Base-by-base conservation (phyloP, 2,113 vertebrate species). In the Salvelinus alpinus region DNA sequence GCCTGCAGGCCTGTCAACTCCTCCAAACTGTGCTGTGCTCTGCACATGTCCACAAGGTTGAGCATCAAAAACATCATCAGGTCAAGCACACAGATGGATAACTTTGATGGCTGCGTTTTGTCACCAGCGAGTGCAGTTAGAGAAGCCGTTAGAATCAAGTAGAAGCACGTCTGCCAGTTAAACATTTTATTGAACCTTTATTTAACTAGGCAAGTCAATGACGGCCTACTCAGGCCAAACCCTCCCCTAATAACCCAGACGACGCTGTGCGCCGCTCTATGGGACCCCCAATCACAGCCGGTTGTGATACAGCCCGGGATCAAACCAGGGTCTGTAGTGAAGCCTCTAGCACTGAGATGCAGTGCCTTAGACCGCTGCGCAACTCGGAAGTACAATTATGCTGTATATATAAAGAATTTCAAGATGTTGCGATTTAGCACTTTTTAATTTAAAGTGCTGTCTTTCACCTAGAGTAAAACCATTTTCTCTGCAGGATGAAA, bases 1-100 rank as follows among this genome's bases (percentile, higher is more conserved):
- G 79, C 87, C 87, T 6, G 75, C 60, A 73, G 85, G 71, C 78
- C 62, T 75, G 78, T 84, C 83, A 82, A 84, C 85, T 22, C 38
- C 18, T 13, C n/a, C 70, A 62, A 20, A 72, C 69, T 64, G 70
- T 75, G 82, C 80, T 74, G 74, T 20, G 74, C 76, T 68, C 31
- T 71, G 76, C 79, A 77, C 77, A 82, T 68, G 76, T 78, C 77
- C 71, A 77, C 74, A 62, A 75, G 72, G 80, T 72, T 84, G 82
- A 81, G 71, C 77, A 65, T 84, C 83, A 87, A 75, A 79, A 71
- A 71, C 68, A 74, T 81, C 71, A 80, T 73, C 22, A n/a, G 51
- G 78, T 79, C 65, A 71, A 64, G 20, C 77, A 72, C 83, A 82
- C 57, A 27, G 76, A 79, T 75, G 66, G 67, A 78, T 68, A 64